Base-by-base conservation (phyloP, 2,797 vertebrate species). In the Protonibea diacanthus region DNA sequence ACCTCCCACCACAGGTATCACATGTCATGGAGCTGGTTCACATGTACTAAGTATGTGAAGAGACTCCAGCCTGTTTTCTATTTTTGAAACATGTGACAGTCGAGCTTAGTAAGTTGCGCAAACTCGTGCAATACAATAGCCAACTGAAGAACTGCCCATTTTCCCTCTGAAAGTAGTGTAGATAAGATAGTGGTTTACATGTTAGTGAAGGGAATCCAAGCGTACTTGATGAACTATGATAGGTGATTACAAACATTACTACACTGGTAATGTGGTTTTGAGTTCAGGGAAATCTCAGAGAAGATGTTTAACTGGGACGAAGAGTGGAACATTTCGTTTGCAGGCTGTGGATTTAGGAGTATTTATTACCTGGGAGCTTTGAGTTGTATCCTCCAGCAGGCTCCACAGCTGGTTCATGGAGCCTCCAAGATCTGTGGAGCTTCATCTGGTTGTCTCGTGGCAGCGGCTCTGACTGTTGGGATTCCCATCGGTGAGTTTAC, bases 311-410 rank as follows among this genome's bases (percentile, higher is more conserved):
- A 72, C 55, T 44, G 63, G 78, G 85, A 82, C 5, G 48, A 88
- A 69, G 92, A 95, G 90, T 97, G 96, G 97, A 97, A 93, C 92
- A 87, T 99, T 48, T 97, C 96, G 1, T 96, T 98, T 44, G 91
- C 94, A 1, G 97, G 97, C 72, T 98, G 96, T 88, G 97, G 97
- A 2, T 98, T 98, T 91, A 84, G 97, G 78, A 95, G 94, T 12
- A 78, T 96, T 44, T 98, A 98, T 71, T 93, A 97, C 83, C 15
- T 97, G 60, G 97, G 97, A 38, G 97, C 92, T 2, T 83, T 96
- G 79, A 91, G 87, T 68, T 97, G 97, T 82, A 86, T 98, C 81
- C 89, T 94, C 56, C 96, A 98, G 83, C 87, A 58, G 14, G 95
- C 90, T 11, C 96, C 95, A 0, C 91, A 88, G 25, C 70, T 98